A percentile compares a stretch with the other conserved stretches of the same genome.
Evolutionary conservation across 2,113 vertebrate species (phyloP).

Genomic region (Tricholaema leucomelas): DNA sequence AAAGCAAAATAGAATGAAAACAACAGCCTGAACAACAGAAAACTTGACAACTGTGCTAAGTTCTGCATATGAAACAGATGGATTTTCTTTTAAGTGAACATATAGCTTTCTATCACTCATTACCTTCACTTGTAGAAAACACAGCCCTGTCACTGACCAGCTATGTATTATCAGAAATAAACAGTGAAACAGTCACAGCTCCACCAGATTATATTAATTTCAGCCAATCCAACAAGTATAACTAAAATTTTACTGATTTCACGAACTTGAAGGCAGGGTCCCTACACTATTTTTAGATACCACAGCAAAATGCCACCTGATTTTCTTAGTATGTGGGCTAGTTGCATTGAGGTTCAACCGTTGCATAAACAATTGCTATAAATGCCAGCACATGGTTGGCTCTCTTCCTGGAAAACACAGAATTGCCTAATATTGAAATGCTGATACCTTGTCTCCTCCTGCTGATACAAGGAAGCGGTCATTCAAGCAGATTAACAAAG

Average conservation of each 20-base stretch:
- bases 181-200: background rate
- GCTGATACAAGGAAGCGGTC: background rate
- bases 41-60: background rate
- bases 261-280: background rate
- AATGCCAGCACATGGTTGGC: background rate
- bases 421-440: background rate
- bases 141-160: background rate
- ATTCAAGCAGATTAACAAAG: background rate
- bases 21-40: background rate
- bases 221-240: background rate
- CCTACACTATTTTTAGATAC: background rate
- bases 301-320: background rate
- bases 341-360: background rate
- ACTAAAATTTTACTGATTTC: background rate
- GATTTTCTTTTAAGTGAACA: background rate
- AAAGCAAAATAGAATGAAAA: background rate
- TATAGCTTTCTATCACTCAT: background rate
- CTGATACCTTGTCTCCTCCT: background rate
- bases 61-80: background rate
- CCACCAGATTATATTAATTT: background rate
- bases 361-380: background rate
- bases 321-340: background rate
- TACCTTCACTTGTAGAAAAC: background rate
- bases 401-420: background rate
- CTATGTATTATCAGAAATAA: background rate